These are phyloP conservation scores for Eurypyga helias DNA, from an alignment of 2,113 vertebrate genomes.

Conservation along the genomic window DNA sequence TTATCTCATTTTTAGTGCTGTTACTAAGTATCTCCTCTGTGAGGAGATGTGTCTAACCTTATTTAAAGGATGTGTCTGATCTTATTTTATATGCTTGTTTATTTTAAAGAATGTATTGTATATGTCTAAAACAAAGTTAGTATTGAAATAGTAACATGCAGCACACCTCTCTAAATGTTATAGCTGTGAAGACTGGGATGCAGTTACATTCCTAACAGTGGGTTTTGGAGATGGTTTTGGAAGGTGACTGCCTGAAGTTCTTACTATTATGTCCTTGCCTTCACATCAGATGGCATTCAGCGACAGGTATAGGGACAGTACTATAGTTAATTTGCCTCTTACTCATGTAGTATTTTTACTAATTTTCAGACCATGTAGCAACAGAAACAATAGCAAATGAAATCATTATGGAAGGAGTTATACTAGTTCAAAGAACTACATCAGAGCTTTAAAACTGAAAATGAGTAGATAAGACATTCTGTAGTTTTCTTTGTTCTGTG, in stretches of 20 bases:
- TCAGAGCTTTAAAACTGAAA: conserved; percentile 10
- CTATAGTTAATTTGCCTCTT: background rate
- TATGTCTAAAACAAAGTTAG: background rate
- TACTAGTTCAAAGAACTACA: background rate
- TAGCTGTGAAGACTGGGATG: background rate
- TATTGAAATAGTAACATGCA: background rate
- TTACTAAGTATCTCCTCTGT: background rate
- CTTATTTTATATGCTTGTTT: background rate
- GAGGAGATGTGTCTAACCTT: background rate
- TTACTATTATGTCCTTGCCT: background rate
- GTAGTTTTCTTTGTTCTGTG: conserved; percentile 14
- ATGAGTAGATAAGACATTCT: background rate
- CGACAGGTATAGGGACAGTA: background rate
- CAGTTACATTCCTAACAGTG: background rate
- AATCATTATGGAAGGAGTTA: background rate
- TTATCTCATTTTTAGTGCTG: background rate
- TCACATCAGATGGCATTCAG: background rate
- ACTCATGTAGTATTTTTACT: background rate
- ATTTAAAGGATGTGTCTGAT: background rate
- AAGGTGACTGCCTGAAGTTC: background rate
- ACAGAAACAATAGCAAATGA: background rate
- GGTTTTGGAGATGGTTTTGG: background rate
- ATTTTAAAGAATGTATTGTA: background rate
- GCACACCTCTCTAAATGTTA: background rate
- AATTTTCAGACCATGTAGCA: background rate